These are phyloP conservation scores for Oxyteleia sp. DNA, from an alignment of 2,888 invertebrate species.

Conservation along the genomic window DNA sequence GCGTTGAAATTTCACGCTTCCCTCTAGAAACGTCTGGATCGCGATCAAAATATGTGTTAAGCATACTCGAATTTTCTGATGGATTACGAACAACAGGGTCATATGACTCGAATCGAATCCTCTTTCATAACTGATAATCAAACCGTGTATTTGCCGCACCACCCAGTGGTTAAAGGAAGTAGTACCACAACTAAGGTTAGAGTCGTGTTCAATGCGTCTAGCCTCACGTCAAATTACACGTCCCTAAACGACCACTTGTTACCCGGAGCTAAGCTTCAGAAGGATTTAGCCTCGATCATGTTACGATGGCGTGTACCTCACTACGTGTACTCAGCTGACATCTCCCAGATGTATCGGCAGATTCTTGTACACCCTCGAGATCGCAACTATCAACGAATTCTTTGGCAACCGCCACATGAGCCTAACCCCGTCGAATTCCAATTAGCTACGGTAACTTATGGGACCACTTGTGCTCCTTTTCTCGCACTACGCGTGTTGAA, in stretches of 20 bases:
- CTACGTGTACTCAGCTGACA: conserved; percentile 46
- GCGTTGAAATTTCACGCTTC: not conserved
- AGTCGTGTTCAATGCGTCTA: conserved; percentile 55
- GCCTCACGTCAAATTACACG: conserved; percentile 31
- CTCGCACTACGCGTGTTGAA: conserved; percentile 67
- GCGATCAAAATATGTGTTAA: too few relatives aligned
- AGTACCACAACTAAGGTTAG: conserved; percentile 46
- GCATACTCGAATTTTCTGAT: not conserved
- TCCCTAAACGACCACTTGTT: conserved; percentile 44
- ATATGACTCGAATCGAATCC: conserved; percentile 3
- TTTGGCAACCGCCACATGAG: conserved; percentile 33
- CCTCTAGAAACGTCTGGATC: too few relatives aligned
- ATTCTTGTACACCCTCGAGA: conserved; percentile 12
- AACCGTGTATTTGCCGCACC: conserved; percentile 30
- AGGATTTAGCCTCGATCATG: not conserved
- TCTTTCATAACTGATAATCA: not conserved
- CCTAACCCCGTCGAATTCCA: not conserved
- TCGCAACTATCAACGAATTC: conserved; percentile 37
- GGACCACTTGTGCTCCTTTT: conserved; percentile 74
- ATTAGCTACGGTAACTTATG: conserved; percentile 73
- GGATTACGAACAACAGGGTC: conserved; percentile 3
- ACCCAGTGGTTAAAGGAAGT: conserved; percentile 17
- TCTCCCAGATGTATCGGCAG: conserved; percentile 51
- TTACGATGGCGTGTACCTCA: conserved; percentile 21
- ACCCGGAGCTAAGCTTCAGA: conserved; percentile 46